Conservation (phyloP, 2,888 invertebrate species). For the Diarsia dahlii region DNA sequence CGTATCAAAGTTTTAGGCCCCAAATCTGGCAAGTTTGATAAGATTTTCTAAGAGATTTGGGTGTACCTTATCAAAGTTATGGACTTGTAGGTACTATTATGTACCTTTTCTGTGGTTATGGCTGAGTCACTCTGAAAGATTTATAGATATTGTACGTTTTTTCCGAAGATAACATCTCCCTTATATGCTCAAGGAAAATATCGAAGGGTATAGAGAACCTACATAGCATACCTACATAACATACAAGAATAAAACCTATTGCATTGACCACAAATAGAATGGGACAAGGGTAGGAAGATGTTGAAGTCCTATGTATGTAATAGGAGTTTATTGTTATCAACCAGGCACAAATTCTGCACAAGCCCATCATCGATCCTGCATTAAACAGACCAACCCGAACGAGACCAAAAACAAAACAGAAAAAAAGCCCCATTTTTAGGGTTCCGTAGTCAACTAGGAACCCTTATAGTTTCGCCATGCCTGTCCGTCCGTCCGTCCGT, state of each 20-base stretch:
- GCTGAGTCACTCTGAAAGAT: slow-evolving; percentile 30
- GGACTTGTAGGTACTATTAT: not conserved
- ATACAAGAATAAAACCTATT: too few species aligned
- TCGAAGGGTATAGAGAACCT: too few species aligned
- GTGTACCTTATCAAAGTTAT: slow-evolving; percentile 33
- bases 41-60: slow-evolving; percentile 47
- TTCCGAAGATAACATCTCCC: not conserved
- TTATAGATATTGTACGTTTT: slow-evolving; percentile 11
- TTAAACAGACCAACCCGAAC: not conserved
- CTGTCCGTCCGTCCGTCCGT: too few species aligned
- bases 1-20: slow-evolving; percentile 23
- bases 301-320: too few species aligned
- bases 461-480: too few species aligned
- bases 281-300: too few species aligned
- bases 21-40: slow-evolving; percentile 47
- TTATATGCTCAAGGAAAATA: not conserved
- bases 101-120: not conserved
- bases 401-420: slow-evolving; percentile 10
- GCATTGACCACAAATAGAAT: too few species aligned
- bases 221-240: too few species aligned
- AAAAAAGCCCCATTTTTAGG: slow-evolving; percentile 36
- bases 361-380: too few species aligned
- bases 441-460: too few species aligned
- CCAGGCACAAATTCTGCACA: not conserved
- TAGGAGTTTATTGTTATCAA: not conserved